Percentiles rank a stretch among this genome's conserved stretches.
Conservation (phyloP, 2,888 invertebrate genomes). For the Lycia hirtaria region DNA sequence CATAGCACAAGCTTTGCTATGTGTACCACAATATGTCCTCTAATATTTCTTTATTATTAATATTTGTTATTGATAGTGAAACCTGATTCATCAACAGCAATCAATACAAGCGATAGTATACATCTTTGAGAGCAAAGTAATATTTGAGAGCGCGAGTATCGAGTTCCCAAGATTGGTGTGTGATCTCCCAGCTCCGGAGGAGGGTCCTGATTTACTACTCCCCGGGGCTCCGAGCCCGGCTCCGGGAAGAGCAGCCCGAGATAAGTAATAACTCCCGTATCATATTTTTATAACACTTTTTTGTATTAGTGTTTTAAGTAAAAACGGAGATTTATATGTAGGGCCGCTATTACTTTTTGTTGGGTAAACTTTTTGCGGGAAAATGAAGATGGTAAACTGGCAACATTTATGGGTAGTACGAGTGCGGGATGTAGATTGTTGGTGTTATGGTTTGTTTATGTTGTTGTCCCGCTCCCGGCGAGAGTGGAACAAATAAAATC, state of each 20-base stretch:
- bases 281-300: slow-evolving; percentile 63
- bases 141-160: slow-evolving; percentile 60
- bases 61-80: no score
- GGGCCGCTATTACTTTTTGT: slow-evolving; percentile 35
- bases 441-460: slow-evolving; percentile 28
- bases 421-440: slow-evolving; percentile 26
- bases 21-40: no score
- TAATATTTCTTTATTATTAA: no score
- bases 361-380: slow-evolving; percentile 26
- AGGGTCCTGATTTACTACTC: slow-evolving; percentile 69
- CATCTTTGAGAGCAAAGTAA: slow-evolving; percentile 49
- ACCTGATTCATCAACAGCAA: neutral
- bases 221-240: slow-evolving; percentile 49
- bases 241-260: slow-evolving; percentile 49
- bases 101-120: slow-evolving; percentile 14
- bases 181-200: slow-evolving; percentile 70
- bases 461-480: slow-evolving; percentile 24
- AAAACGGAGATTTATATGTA: slow-evolving; percentile 55
- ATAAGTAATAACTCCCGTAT: slow-evolving; percentile 65
- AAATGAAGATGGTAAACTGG: slow-evolving; percentile 29
- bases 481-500: slow-evolving; percentile 23
- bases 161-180: slow-evolving; percentile 62
- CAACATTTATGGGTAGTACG: slow-evolving; percentile 26
- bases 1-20: no score
- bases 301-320: slow-evolving; percentile 57